A percentile compares a stretch with the other conserved stretches of the same genome.
These are phyloP conservation scores for Haliclona indistincta DNA, from an alignment of 37 sponge, comb jelly and placozoan species.

Conservation along the genomic window DNA sequence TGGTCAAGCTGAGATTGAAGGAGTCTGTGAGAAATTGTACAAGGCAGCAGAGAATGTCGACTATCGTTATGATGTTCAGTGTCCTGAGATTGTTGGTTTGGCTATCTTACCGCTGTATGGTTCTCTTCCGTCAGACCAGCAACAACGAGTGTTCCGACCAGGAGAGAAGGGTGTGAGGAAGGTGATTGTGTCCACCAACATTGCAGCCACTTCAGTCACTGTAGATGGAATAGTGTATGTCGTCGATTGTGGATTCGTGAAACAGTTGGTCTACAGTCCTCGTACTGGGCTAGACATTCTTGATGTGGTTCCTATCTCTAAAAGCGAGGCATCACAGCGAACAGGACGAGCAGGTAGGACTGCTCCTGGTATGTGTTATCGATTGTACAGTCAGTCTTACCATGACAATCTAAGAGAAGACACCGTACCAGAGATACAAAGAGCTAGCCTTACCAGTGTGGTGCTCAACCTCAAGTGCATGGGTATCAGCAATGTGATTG, in stretches of 20 bases:
- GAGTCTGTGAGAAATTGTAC: conserved; percentile 73
- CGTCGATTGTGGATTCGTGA: conserved; percentile 85
- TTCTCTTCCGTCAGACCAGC: conserved; percentile 79
- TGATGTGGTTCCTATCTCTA: conserved; percentile 76
- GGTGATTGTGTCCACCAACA: conserved; percentile 90
- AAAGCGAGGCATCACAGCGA: conserved; percentile 82
- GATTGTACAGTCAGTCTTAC: conserved; percentile 74
- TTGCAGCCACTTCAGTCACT: conserved; percentile 92
- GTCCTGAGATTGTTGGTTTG: conserved; percentile 54
- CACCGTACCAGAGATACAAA: conserved; percentile 88
- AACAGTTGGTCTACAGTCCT: conserved; percentile 79
- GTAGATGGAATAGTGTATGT: conserved; percentile 90
- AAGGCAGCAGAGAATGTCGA: conserved; percentile 76
- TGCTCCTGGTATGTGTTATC: conserved; percentile 70
- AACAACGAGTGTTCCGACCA: conserved; percentile 78
- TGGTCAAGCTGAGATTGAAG: conserved; percentile 87
- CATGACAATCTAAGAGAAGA: conserved; percentile 46
- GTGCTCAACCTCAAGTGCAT: conserved; percentile 81
- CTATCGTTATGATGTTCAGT: conserved; percentile 77
- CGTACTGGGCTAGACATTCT: conserved; percentile 82
- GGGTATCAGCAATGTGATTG: conserved; percentile 77
- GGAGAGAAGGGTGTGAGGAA: conserved; percentile 51
- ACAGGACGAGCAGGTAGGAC: conserved; percentile 87
- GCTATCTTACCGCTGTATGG: conserved; percentile 85
- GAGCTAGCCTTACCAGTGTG: conserved; percentile 81